Evolutionary conservation across 2,113 vertebrate species (phyloP).

Genomic region (Chaetorhynchus papuensis): DNA sequence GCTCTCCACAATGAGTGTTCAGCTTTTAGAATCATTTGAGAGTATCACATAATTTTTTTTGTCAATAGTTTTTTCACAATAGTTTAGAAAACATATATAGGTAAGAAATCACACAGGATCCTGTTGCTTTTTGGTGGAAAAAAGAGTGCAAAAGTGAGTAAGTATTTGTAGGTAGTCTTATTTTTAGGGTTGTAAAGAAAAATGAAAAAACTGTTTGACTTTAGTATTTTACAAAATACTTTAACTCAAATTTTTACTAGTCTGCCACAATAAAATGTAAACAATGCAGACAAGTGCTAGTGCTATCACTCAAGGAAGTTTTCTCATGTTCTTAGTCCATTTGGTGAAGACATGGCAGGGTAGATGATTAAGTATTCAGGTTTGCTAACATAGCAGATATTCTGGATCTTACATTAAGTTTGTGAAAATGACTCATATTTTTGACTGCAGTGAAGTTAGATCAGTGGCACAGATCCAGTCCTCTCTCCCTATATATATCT

Average conservation of each 20-base stretch:
- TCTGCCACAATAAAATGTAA: not conserved
- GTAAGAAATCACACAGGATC: not conserved
- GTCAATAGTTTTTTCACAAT: not conserved
- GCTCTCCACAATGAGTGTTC: not conserved
- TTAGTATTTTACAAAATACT: constrained; percentile 50
- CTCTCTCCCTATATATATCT: not conserved
- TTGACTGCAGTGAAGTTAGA: not conserved
- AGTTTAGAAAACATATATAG: not conserved
- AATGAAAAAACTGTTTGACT: constrained; percentile 16
- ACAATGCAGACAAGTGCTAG: not conserved
- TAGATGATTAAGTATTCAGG: constrained; percentile 31
- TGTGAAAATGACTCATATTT: not conserved
- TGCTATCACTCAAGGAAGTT: constrained; percentile 36
- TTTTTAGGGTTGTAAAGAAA: constrained; percentile 63
- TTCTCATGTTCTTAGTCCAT: constrained; percentile 49
- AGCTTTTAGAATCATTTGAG: not conserved
- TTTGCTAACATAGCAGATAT: constrained; percentile 12
- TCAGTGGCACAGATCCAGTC: not conserved
- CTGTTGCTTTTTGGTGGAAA: not conserved
- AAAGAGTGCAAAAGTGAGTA: not conserved
- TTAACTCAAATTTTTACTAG: not conserved
- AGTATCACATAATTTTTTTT: not conserved
- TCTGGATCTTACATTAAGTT: not conserved
- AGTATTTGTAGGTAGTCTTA: constrained; percentile 23
- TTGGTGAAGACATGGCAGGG: constrained; percentile 19